Conservation (phyloP, 2,888 invertebrate genomes). For the Sminthurinus aureus region DNA sequence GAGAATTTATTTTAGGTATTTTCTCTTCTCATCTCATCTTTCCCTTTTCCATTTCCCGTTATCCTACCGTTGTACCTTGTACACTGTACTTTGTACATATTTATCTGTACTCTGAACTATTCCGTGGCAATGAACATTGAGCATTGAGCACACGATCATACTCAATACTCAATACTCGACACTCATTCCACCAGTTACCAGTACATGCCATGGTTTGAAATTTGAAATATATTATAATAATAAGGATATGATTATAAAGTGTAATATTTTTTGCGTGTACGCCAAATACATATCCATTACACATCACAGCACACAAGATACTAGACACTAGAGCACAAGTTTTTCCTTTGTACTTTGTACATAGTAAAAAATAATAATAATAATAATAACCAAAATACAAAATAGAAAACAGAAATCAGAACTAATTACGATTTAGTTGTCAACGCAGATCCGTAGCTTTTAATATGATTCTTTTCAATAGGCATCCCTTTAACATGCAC, state of each 20-base stretch:
- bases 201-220: not conserved
- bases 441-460: not conserved
- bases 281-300: not conserved
- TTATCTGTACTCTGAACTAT: too few relatives aligned
- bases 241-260: too few relatives aligned
- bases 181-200: not conserved
- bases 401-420: not conserved
- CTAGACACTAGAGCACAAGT: too few relatives aligned
- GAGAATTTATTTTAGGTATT: conserved; percentile 15
- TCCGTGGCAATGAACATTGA: too few relatives aligned
- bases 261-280: not conserved
- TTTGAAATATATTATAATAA: too few relatives aligned
- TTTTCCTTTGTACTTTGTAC: not conserved
- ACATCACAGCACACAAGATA: too few relatives aligned
- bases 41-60: not conserved
- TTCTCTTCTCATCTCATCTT: not conserved
- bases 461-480: not conserved
- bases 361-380: not conserved
- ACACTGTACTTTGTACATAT: too few relatives aligned
- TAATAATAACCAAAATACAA: not conserved
- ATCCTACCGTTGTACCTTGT: too few relatives aligned
- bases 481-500: not conserved
- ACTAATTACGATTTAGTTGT: not conserved
- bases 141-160: too few relatives aligned
- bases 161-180: too few relatives aligned